Conservation (phyloP, 2,888 invertebrate species). For the Microplitis manilae region DNA sequence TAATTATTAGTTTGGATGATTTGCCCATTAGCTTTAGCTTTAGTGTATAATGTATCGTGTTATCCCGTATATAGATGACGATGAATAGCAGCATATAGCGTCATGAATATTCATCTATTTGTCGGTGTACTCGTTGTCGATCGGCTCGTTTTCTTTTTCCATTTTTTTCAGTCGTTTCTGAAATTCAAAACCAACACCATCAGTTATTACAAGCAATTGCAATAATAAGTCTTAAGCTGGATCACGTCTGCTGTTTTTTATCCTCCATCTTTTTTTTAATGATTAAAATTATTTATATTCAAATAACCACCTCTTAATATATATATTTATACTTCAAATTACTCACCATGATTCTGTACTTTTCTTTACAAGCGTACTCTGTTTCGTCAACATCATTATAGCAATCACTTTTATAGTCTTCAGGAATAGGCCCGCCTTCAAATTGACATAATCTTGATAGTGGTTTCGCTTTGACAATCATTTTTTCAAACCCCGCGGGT, state of each 20-base stretch:
- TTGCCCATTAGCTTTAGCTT: constrained; percentile 9
- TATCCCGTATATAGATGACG: constrained; percentile 29
- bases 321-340: constrained; percentile 6
- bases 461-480: constrained; percentile 80
- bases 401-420: constrained; percentile 84
- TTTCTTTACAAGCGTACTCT: constrained; percentile 86
- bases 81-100: constrained; percentile 23
- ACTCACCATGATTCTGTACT: constrained; percentile 84
- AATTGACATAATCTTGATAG: constrained; percentile 83
- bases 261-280: neutral
- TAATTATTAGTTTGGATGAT: constrained; percentile 27
- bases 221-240: neutral
- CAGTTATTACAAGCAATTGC: constrained; percentile 49
- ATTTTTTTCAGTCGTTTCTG: constrained; percentile 73
- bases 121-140: constrained; percentile 62
- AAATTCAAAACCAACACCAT: constrained; percentile 69
- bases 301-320: neutral
- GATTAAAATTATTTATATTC: neutral
- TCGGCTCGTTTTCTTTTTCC: constrained; percentile 57
- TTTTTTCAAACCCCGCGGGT: constrained; percentile 82
- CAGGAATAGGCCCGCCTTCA: constrained; percentile 80
- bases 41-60: constrained; percentile 15
- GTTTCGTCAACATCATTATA: constrained; percentile 86
- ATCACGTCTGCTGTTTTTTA: neutral
- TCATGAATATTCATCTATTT: constrained; percentile 58